phyloP scores from a whole-genome alignment of 2,888 invertebrate genomes.

The Torymus auratus region DNA sequence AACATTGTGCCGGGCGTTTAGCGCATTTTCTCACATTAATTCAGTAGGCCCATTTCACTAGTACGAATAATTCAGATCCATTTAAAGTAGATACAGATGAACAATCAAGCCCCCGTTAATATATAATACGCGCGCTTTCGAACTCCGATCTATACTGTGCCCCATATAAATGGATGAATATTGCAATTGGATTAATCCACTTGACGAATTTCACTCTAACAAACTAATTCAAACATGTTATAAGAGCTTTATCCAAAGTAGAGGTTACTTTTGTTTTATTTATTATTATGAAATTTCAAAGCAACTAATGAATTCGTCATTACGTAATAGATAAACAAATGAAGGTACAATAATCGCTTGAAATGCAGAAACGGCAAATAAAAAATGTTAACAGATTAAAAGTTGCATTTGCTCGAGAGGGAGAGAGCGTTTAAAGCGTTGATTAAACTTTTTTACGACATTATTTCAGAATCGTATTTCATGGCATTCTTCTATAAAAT shows the following conservation, averaged over 20 bases:
- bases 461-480: slow-evolving; percentile 52
- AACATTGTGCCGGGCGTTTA: background rate
- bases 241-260: too few species aligned
- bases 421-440: slow-evolving; percentile 33
- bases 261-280: too few species aligned
- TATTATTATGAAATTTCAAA: too few species aligned
- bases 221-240: too few species aligned
- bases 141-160: background rate
- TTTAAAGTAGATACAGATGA: slow-evolving; percentile 15
- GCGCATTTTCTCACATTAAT: slow-evolving; percentile 14
- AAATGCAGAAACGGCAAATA: slow-evolving; percentile 12
- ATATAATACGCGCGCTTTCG: background rate
- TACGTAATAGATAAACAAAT: too few species aligned
- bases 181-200: too few species aligned
- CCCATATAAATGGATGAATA: too few species aligned
- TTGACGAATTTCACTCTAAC: too few species aligned
- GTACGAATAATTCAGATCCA: slow-evolving; percentile 15
- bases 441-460: slow-evolving; percentile 52
- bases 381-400: slow-evolving; percentile 19
- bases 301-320: too few species aligned
- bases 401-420: slow-evolving; percentile 27
- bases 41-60: background rate
- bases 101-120: background rate
- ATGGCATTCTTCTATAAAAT: slow-evolving; percentile 54
- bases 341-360: background rate